phyloP scores from a whole-genome alignment of 2,888 invertebrate genomes.

The Trichogramma evanescens region DNA sequence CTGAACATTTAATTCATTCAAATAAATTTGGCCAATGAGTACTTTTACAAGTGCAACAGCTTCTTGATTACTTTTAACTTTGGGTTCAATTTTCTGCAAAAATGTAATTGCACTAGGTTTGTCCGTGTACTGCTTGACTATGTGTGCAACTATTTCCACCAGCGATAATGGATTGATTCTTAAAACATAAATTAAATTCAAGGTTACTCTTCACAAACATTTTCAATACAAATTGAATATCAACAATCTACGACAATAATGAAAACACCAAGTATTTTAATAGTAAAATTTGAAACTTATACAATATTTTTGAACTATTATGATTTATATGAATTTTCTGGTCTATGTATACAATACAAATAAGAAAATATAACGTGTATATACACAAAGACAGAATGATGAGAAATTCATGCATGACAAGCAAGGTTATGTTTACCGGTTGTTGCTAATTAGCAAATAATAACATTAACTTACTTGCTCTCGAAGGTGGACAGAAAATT shows the following conservation, averaged over 20 bases:
- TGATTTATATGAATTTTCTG: neutral
- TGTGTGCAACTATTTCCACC: slow-evolving; percentile 76
- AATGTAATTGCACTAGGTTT: slow-evolving; percentile 81
- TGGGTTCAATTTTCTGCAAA: slow-evolving; percentile 79
- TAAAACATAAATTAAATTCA: slow-evolving; percentile 30
- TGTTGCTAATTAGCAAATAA: slow-evolving; percentile 1
- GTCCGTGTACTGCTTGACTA: slow-evolving; percentile 70
- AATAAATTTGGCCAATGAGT: slow-evolving; percentile 71
- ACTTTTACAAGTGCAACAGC: slow-evolving; percentile 86
- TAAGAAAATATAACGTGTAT: neutral
- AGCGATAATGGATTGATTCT: slow-evolving; percentile 91
- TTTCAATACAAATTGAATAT: neutral
- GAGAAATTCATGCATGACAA: neutral
- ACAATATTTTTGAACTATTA: neutral
- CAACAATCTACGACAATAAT: slow-evolving; percentile 2
- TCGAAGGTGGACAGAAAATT: slow-evolving; percentile 91
- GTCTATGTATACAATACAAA: neutral
- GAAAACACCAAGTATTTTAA: neutral
- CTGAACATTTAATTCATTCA: slow-evolving; percentile 71
- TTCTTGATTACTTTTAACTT: slow-evolving; percentile 78
- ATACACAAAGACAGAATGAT: neutral
- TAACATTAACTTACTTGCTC: slow-evolving; percentile 68
- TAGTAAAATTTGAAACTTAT: neutral
- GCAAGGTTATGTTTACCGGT: slow-evolving; percentile 26
- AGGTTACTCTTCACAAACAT: neutral